Evolutionary conservation across 2,888 invertebrate species (phyloP), one percentile per base, ranked within the genome.

Genomic region (Tiphia femorata): DNA sequence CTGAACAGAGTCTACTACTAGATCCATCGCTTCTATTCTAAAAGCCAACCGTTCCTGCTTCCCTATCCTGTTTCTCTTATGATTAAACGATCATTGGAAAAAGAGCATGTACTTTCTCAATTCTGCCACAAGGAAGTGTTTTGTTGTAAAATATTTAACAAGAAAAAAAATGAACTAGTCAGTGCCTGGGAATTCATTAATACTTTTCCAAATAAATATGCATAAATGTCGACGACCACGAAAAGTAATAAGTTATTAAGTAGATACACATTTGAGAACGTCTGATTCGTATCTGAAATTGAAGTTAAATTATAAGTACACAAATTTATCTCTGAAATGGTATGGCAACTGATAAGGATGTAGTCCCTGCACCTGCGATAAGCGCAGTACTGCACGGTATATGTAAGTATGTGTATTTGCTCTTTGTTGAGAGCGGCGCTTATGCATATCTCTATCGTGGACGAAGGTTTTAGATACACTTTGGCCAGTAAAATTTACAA

Each of bases 1-100:
- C 80, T 80, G 80, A 80, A 79, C 78, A 79, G 76, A 78, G 77
- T 79, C 75, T 80, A 76, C 73, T 76, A 72, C 68, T 78, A 73
- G 73, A 70, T 76, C 66, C 72, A 64, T 77, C 73, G 75, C 73
- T 76, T 73, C 64, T 73, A 73, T 71, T 67, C 57, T 70, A 42
- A 53, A 60, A 49, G 58, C 60, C 62, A 67, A 67, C 62, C 56
- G 57, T 58, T 59, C 64, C 72, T 49, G 42, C 51, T 70, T 66
- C 59, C 72, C 56, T 43, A 33, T 62, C 63, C 59, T 46, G 52
- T 27, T 65, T 70, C 55, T 67, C 52, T 57, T 50, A 42, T 30
- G 25, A 37, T 55, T 56, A 47, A 51, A 57, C 37, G 42, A 58
- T 52, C 44, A 47, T 37, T 42, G 30, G 29, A 52, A 42, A 58